phyloP scores from a whole-genome alignment of 2,888 invertebrate genomes.

The Hypercompe scribonia region DNA sequence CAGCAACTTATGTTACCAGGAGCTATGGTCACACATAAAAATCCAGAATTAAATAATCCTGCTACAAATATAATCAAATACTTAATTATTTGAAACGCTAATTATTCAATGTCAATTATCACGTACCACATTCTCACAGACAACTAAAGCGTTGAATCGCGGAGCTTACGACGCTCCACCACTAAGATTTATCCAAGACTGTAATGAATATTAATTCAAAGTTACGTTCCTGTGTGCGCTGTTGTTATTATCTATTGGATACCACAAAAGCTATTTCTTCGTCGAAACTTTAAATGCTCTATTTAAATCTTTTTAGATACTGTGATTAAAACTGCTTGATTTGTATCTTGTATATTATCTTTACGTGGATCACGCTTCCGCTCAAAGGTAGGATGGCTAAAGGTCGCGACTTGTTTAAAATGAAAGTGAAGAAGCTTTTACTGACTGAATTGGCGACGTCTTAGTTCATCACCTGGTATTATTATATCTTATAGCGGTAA shows the following conservation, averaged over 20 bases:
- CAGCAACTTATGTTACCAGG: too few relatives aligned
- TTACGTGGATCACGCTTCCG: too few relatives aligned
- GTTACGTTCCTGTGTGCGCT: conserved; percentile 55
- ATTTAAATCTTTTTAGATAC: not conserved
- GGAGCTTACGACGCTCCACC: conserved; percentile 50
- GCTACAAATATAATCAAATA: not conserved
- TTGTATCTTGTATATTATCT: not conserved
- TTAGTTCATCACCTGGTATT: too few relatives aligned
- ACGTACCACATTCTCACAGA: conserved; percentile 46
- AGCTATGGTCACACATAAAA: too few relatives aligned
- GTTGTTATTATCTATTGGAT: conserved; percentile 61
- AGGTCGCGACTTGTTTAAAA: too few relatives aligned
- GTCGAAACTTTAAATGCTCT: not conserved
- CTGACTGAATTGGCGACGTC: too few relatives aligned
- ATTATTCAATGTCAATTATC: conserved; percentile 34
- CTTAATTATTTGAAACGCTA: conserved; percentile 3
- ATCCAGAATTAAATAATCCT: not conserved
- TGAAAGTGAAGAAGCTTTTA: too few relatives aligned
- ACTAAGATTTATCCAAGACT: conserved; percentile 65
- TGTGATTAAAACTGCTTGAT: not conserved
- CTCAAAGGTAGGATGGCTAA: too few relatives aligned
- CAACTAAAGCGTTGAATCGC: conserved; percentile 45
- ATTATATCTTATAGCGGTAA: too few relatives aligned
- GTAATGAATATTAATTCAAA: conserved; percentile 76
- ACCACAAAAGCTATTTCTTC: conserved; percentile 8